These are phyloP conservation scores for Porphyrio hochstetteri DNA, from an alignment of 2,113 vertebrate species.

Conservation along the genomic window DNA sequence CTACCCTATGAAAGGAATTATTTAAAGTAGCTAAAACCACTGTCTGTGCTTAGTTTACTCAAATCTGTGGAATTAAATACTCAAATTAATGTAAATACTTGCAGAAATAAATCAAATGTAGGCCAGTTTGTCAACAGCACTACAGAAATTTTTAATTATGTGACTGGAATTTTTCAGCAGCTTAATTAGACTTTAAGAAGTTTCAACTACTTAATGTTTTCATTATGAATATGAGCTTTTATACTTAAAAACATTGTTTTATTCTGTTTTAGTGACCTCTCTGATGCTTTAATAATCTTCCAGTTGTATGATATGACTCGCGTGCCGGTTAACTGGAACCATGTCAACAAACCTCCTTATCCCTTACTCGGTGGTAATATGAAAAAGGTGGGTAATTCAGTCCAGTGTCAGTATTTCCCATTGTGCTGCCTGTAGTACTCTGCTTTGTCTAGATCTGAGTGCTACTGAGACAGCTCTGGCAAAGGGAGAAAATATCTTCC, in stretches of 20 bases:
- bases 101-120: background rate
- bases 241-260: background rate
- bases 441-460: background rate
- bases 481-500: background rate
- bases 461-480: background rate
- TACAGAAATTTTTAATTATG: background rate
- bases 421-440: background rate
- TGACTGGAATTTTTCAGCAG: background rate
- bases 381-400: conserved; percentile 83
- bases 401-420: background rate
- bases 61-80: background rate
- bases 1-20: background rate
- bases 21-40: background rate
- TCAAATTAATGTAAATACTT: background rate
- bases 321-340: conserved; percentile 87
- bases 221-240: background rate
- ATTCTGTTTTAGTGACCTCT: conserved; percentile 79
- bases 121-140: background rate
- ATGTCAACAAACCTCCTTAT: conserved; percentile 90
- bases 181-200: background rate
- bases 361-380: conserved; percentile 88
- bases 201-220: background rate
- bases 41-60: background rate
- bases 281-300: conserved; percentile 83
- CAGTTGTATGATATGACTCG: conserved; percentile 90